Base-by-base conservation (phyloP, 1,140 invertebrate species). In the Euschistus heros region DNA sequence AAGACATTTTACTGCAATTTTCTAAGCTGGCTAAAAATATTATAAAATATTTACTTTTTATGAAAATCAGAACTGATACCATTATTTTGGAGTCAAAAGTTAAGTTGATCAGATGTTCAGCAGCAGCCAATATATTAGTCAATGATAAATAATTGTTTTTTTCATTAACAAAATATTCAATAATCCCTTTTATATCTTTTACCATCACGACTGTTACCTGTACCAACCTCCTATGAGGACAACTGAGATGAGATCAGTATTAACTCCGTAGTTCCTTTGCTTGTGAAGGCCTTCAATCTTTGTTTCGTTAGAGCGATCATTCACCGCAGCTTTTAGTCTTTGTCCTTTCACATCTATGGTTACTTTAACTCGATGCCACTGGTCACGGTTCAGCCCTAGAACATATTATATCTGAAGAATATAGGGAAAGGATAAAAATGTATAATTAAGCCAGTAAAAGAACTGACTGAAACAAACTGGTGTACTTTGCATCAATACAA, bases 351-450 rank as follows among this genome's bases (percentile, higher is more conserved):
- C 88, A 75, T 93, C 89, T 68, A 94, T 91, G 65, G 80, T 78
- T n/a, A 91, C 83, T 47, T 86, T 83, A 24, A 94, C 88, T 71
- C 82, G 84, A 76, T 95, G 92, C 91, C 91, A 94, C 71, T 88
- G 83, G 73, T 94, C 90, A 71, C 88, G 81, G 75, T 94, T 93
- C 24, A 95, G 76, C 15, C 89, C 77, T 77, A 68, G 13, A 37
- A 13, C 33, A 37, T 37, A 37, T 37, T 37, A n/a, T n/a, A n/a
- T n/a, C n/a, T n/a, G n/a, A n/a, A n/a, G n/a, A n/a, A n/a, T n/a
- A n/a, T n/a, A n/a, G n/a, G n/a, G n/a, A n/a, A n/a, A n/a, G n/a
- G n/a, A n/a, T n/a, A n/a, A n/a, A n/a, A n/a, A n/a, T n/a, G n/a
- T n/a, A n/a, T n/a, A n/a, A n/a, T n/a, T n/a, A n/a, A n/a, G n/a